Evolutionary conservation across 1,140 invertebrate species (phyloP), one percentile per base, ranked within the genome.

Genomic region (Pseudomyrmex dendroicus): DNA sequence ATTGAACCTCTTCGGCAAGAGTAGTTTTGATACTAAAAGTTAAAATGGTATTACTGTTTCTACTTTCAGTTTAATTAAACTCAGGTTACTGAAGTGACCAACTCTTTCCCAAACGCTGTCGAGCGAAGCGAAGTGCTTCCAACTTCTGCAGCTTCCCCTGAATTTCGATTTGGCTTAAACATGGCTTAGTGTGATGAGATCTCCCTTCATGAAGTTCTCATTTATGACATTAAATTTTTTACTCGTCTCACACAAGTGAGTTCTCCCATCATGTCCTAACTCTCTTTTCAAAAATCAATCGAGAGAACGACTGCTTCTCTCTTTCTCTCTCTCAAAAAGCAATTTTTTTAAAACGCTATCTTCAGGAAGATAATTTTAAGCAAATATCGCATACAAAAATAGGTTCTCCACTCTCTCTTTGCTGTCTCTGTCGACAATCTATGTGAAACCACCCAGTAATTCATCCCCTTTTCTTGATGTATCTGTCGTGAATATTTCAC

Each of bases 11-110:
- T 52, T 52, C 50, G 84, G 70, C 70, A 86, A 82, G 59, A 64
- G 50, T 63, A 62, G 50, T 15, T 63, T 50, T 73, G 44, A 64
- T n/a, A 68, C 44, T 10, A 9, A 48, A 22, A 20, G 67, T 63
- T 82, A 73, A 68, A 72, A 73, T 35, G 8, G 59, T 72, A 56
- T 61, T 74, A 85, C 56, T 22, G 8, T 54, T 68, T 35, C 5
- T 9, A 66, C 78, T 86, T 67, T 86, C 73, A 77, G 13, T 73
- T 87, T 86, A 83, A 76, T 86, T 86, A 87, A 86, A 84, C 70
- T 15, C 8, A 74, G 44, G 61, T 73, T 54, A 62, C 9, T 20
- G 13, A 68, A 85, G n/a, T 61, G 46, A 20, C 13, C 12, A 12
- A 63, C n/a, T 66, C 46, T 46, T 48, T 22, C 15, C 35, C 67